Base-by-base conservation (phyloP, 2,888 invertebrate genomes). In the Eupithecia vulgata region DNA sequence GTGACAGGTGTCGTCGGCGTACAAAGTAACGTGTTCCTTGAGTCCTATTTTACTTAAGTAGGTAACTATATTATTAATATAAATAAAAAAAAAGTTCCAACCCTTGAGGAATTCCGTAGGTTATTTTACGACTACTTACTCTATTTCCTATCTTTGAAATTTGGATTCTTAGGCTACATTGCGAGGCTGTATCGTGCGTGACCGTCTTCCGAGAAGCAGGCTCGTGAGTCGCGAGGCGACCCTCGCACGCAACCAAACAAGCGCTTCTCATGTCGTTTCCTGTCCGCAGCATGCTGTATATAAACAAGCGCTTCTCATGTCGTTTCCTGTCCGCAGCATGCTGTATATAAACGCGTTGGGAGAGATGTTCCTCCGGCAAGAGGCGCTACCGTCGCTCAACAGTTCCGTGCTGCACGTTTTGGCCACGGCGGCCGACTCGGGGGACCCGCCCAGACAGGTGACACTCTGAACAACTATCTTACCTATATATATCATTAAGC, bases 401-500 rank as follows among this genome's bases (percentile, higher is more conserved):
- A 80, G 91, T 35, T 95, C 96, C 34, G 95, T 95, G 66, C 96
- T 97, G 66, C 96, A 97, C 90, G 94, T 98, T 69, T 96, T 97
- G 64, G 98, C 97, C 57, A 96, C 97, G 66, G 98, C 98, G 34
- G 96, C 96, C 0, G 98, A 98, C 90, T 97, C 76, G 75, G 90
- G 82, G 87, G 90, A 94, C 62, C 88, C 96, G n/a, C 97, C 98
- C 0, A 90, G 97, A 86, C 97, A 96, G 91, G 95, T 96, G 15
- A 37, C 1, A 4, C 45, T 10, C 48, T 10, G 48, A n/a, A 13
- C 10, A 48, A 21, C 48, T 17, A 45, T 17, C 45, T 30, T 42
- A 45, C 17, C 17, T 45, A 59, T 25, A 12, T 5, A 13, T 15
- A 59, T 13, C 42, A 42, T 4, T 30, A 4, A 30, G 42, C 42